phyloP scores from a whole-genome alignment of 2,797 vertebrate species.

The Enteromius fasciolatus region DNA sequence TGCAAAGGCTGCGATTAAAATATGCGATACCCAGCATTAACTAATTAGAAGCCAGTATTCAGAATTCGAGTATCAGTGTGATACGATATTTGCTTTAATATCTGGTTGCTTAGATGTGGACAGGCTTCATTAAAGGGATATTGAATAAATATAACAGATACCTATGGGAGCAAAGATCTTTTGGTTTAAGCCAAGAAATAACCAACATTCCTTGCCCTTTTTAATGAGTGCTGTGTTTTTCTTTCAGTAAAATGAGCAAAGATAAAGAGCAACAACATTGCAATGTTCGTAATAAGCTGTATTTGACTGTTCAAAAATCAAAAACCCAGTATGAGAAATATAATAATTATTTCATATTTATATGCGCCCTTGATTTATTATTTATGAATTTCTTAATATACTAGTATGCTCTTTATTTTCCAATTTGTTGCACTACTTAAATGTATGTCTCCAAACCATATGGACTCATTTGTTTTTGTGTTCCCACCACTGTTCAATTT shows the following conservation, averaged over 20 bases:
- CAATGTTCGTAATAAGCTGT: slow-evolving; percentile 8
- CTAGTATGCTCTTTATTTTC: background rate
- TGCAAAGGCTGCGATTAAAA: slow-evolving; percentile 4
- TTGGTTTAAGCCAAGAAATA: slow-evolving; percentile 7
- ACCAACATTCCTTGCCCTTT: background rate
- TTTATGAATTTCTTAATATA: background rate
- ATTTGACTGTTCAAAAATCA: slow-evolving; percentile 24
- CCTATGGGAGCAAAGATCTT: background rate
- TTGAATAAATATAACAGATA: slow-evolving; percentile 26
- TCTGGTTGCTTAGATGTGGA: slow-evolving; percentile 1
- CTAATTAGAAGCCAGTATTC: background rate
- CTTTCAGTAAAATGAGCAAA: slow-evolving; percentile 21
- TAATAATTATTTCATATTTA: background rate
- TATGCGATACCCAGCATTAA: background rate
- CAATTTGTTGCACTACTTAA: background rate
- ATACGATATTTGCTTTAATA: slow-evolving; percentile 15
- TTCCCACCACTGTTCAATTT: background rate
- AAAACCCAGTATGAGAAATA: slow-evolving; percentile 6
- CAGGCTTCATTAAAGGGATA: slow-evolving; percentile 27
- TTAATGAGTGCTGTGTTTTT: background rate
- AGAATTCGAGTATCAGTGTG: background rate
- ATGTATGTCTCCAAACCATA: background rate
- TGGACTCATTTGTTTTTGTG: background rate
- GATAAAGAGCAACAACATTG: slow-evolving; percentile 4
- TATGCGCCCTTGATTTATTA: background rate